These are phyloP conservation scores for Tamandua tetradactyla DNA, from an alignment of 2,797 vertebrate species.

Conservation along the genomic window DNA sequence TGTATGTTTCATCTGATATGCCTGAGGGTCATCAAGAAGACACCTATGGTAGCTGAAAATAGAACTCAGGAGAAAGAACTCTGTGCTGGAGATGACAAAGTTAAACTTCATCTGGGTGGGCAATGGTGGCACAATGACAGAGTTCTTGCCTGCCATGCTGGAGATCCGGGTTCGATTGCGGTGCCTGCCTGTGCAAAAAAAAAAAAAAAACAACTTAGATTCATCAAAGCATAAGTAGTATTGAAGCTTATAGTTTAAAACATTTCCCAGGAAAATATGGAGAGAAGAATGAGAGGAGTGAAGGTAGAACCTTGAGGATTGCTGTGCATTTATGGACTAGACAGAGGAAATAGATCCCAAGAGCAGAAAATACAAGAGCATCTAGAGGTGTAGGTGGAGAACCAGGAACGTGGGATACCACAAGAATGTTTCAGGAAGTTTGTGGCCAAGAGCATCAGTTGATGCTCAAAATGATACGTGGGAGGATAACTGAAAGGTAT, in stretches of 20 bases:
- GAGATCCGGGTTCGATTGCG: too few relatives aligned
- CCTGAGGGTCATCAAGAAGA: slow-evolving; percentile 14
- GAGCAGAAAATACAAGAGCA: neutral
- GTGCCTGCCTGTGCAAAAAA: too few relatives aligned
- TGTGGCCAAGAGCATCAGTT: neutral
- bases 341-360: neutral
- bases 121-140: too few relatives aligned
- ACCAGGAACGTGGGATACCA: accelerated
- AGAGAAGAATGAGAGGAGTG: neutral
- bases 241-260: neutral
- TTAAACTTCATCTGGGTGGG: too few relatives aligned
- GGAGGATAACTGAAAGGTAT: neutral
- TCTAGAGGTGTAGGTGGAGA: neutral
- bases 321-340: neutral
- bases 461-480: neutral
- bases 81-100: neutral
- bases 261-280: neutral
- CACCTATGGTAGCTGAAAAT: neutral
- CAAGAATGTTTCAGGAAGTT: neutral
- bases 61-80: neutral
- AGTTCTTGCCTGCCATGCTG: too few relatives aligned
- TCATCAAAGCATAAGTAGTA: neutral
- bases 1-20: slow-evolving; percentile 7
- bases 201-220: too few relatives aligned
- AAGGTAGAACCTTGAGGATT: neutral